Evolutionary conservation across 1,140 invertebrate genomes (phyloP).

Genomic region (Calephelis nemesis): DNA sequence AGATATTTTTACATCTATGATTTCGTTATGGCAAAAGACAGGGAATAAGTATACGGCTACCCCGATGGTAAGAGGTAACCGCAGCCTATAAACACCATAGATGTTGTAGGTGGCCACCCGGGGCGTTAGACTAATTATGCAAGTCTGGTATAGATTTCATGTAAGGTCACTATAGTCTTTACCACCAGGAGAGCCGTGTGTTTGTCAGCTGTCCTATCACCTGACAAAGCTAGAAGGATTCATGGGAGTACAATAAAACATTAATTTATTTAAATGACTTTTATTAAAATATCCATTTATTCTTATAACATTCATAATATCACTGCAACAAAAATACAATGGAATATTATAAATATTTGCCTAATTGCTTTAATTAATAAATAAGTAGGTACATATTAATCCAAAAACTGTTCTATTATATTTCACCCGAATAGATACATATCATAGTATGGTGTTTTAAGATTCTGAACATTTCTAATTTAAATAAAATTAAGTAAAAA

Average conservation of each 20-base stretch:
- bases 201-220: too few species aligned
- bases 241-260: slow-evolving; percentile 47
- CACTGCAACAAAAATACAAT: slow-evolving; percentile 78
- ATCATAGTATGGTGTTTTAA: slow-evolving; percentile 2
- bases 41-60: too few species aligned
- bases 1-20: too few species aligned
- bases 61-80: too few species aligned
- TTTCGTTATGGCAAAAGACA: too few species aligned
- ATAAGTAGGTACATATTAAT: slow-evolving; percentile 63
- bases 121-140: too few species aligned
- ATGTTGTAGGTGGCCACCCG: too few species aligned
- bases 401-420: slow-evolving; percentile 43
- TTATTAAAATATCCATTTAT: slow-evolving; percentile 79
- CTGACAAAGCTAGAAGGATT: too few species aligned
- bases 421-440: slow-evolving; percentile 11
- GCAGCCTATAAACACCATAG: too few species aligned
- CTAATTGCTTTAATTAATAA: slow-evolving; percentile 73
- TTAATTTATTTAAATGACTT: slow-evolving; percentile 74
- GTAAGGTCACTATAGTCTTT: too few species aligned
- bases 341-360: slow-evolving; percentile 74
- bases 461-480: not conserved
- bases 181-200: too few species aligned
- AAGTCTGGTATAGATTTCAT: too few species aligned
- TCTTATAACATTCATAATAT: slow-evolving; percentile 79
- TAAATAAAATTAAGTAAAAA: slow-evolving; percentile 6